Evolutionary conservation across 2,113 vertebrate genomes (phyloP).

Genomic region (Brachypteracias leptosomus): DNA sequence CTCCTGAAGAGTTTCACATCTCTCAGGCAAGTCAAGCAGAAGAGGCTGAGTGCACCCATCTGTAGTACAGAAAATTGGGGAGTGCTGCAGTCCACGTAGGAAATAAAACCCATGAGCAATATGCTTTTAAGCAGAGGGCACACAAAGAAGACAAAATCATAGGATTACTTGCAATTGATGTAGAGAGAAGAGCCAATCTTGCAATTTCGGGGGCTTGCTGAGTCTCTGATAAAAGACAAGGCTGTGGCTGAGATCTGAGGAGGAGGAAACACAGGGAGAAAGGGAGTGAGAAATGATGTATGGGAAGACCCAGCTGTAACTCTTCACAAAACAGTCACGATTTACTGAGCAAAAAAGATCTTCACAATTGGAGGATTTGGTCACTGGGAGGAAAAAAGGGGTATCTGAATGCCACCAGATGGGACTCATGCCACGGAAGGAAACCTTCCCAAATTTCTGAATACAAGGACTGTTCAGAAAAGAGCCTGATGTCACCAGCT

Average conservation of each 20-base stretch:
- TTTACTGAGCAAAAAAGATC: not conserved
- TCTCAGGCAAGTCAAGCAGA: conserved; percentile 27
- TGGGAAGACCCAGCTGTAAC: not conserved
- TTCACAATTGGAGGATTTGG: not conserved
- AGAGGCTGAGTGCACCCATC: conserved; percentile 31
- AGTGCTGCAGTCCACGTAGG: not conserved
- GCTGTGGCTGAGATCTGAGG: not conserved
- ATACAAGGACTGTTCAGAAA: not conserved
- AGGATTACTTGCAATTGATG: conserved; percentile 6
- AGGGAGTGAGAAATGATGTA: not conserved
- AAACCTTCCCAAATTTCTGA: not conserved
- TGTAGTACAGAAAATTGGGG: conserved; percentile 13
- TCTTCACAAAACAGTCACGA: not conserved
- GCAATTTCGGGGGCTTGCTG: conserved; percentile 16
- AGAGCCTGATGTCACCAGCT: not conserved
- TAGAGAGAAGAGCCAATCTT: not conserved
- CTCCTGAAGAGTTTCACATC: conserved; percentile 19
- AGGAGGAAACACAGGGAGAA: not conserved
- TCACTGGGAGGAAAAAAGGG: not conserved
- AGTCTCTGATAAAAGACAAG: conserved; percentile 17
- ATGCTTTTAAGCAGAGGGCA: not conserved
- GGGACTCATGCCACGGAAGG: fast-evolving
- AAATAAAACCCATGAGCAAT: not conserved
- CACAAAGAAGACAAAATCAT: conserved; percentile 17
- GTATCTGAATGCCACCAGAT: not conserved